Conservation (phyloP, 2,797 vertebrate species). For the Ctenopoma multispine region DNA sequence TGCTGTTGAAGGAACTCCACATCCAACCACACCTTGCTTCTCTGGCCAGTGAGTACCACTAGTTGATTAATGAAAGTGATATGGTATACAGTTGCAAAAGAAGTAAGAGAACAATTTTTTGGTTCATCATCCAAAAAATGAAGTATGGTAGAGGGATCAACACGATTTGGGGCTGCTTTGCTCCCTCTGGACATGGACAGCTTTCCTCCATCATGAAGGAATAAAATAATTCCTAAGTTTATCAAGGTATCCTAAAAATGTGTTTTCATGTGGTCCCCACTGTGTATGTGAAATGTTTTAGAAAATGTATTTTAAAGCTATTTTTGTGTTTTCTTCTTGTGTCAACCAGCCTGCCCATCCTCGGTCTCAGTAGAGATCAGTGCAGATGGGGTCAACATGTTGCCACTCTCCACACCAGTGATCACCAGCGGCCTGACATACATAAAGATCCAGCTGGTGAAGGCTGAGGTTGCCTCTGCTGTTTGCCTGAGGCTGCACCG, state of each 20-base stretch:
- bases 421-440: conserved; percentile 98
- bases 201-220: too few species aligned
- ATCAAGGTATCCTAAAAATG: too few species aligned
- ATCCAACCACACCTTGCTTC: conserved; percentile 99
- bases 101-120: too few species aligned
- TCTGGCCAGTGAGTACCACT: conserved; percentile 91
- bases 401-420: conserved; percentile 95
- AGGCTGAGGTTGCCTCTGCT: conserved; percentile 97
- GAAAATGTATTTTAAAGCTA: background rate
- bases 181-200: too few species aligned
- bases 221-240: too few species aligned
- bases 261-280: too few species aligned
- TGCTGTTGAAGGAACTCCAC: conserved; percentile 97
- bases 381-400: conserved; percentile 97
- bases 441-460: conserved; percentile 98
- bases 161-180: too few species aligned
- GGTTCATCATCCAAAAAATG: too few species aligned
- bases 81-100: too few species aligned
- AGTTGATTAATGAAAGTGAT: background rate
- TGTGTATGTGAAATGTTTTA: background rate
- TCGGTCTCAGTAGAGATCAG: conserved; percentile 99
- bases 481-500: conserved; percentile 96
- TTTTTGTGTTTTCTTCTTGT: background rate
- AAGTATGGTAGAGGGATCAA: too few species aligned
- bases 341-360: conserved; percentile 92